phyloP scores from a whole-genome alignment of 2,797 vertebrate species.

The Pelobates cultripes region DNA sequence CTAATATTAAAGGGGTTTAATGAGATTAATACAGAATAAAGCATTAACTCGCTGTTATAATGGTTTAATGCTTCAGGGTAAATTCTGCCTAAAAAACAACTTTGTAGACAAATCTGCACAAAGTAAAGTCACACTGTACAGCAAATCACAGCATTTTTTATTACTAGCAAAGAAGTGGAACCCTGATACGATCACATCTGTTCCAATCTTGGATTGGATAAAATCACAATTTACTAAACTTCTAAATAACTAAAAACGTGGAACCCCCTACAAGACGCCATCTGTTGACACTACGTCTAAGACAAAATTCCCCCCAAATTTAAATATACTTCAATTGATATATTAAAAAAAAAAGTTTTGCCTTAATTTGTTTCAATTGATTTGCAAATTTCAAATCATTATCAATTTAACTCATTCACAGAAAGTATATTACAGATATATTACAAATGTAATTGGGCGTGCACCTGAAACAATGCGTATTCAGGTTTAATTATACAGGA shows the following conservation, averaged over 20 bases:
- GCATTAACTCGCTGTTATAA: slow-evolving; percentile 84
- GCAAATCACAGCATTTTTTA: slow-evolving; percentile 83
- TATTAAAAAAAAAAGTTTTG: neutral
- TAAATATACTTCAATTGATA: slow-evolving; percentile 9
- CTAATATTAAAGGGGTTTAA: slow-evolving; percentile 87
- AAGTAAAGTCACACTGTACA: slow-evolving; percentile 81
- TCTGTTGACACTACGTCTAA: slow-evolving; percentile 77
- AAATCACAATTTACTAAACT: slow-evolving; percentile 85
- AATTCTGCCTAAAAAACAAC: slow-evolving; percentile 77
- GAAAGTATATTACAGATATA: neutral
- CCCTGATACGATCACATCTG: slow-evolving; percentile 86
- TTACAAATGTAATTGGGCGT: neutral
- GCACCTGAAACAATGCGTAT: neutral
- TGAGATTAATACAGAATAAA: slow-evolving; percentile 86
- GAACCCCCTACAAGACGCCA: slow-evolving; percentile 82
- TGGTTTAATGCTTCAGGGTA: slow-evolving; percentile 82
- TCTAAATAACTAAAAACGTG: slow-evolving; percentile 86
- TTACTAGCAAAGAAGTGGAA: slow-evolving; percentile 80
- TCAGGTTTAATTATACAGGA: too few species aligned
- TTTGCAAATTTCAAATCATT: neutral
- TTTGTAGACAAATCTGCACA: slow-evolving; percentile 75
- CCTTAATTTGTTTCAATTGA: neutral
- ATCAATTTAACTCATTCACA: neutral
- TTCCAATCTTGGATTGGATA: slow-evolving; percentile 84
- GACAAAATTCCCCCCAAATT: slow-evolving; percentile 66